A percentile compares a stretch with the other conserved stretches of the same genome.
Conservation (phyloP, 2,888 invertebrate species). For the Serripes groenlandicus region DNA sequence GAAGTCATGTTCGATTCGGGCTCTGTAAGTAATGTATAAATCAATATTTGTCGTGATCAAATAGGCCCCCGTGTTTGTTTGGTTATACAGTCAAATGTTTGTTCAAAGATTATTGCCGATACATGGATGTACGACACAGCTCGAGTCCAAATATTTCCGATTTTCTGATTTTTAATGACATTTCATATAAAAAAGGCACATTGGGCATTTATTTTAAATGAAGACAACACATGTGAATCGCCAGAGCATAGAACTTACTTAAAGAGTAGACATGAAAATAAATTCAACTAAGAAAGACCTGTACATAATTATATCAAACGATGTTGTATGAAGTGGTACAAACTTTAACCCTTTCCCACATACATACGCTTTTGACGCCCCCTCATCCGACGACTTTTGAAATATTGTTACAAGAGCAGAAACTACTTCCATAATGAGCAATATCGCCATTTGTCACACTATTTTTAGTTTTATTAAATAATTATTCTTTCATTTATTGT, state of each 20-base stretch:
- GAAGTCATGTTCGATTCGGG: slow-evolving; percentile 23
- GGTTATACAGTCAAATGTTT: not conserved
- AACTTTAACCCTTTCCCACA: not conserved
- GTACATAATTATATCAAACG: no score
- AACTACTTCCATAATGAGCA: not conserved
- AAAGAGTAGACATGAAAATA: no score
- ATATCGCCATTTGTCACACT: not conserved
- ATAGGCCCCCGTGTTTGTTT: not conserved
- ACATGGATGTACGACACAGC: not conserved
- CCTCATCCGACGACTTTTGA: not conserved
- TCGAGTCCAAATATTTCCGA: not conserved
- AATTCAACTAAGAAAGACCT: no score
- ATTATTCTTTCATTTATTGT: no score
- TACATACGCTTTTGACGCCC: not conserved
- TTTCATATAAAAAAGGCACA: no score
- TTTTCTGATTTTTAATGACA: not conserved
- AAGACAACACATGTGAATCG: no score
- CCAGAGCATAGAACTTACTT: no score
- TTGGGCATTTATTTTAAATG: no score
- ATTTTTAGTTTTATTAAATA: no score
- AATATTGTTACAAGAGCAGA: not conserved
- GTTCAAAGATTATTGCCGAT: not conserved
- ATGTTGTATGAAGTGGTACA: no score
- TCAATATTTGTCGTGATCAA: slow-evolving; percentile 35
- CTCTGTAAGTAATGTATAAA: slow-evolving; percentile 16